A percentile compares a stretch with the other conserved stretches of the same genome.
Conservation (phyloP, 2,888 invertebrate species). For the Acanthosepion lycidas region DNA sequence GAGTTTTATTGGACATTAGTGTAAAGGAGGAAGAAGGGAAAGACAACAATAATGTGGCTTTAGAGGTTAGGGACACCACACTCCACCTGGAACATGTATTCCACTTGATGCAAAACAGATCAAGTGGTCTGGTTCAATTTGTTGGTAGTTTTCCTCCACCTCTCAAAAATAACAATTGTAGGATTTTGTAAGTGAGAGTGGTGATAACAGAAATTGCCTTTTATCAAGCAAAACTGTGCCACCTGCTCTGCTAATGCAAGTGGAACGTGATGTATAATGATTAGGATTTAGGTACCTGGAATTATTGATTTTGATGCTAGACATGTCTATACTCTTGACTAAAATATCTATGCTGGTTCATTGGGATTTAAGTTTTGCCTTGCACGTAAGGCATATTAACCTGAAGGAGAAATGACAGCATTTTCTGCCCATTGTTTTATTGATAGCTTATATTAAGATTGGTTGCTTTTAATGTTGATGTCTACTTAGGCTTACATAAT, state of each 20-base stretch:
- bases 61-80: neutral
- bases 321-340: neutral
- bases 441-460: too few species aligned
- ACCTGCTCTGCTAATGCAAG: neutral
- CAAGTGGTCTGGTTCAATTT: neutral
- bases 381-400: neutral
- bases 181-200: neutral
- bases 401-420: neutral
- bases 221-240: neutral
- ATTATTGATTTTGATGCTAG: neutral
- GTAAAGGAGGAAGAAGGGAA: neutral
- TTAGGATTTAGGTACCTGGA: neutral
- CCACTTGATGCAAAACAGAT: neutral
- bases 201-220: neutral
- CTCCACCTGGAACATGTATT: neutral
- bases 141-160: neutral
- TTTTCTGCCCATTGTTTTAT: neutral
- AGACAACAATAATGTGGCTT: neutral
- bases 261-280: neutral
- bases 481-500: too few species aligned
- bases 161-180: neutral
- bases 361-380: too few species aligned
- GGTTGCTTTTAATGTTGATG: too few species aligned
- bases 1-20: neutral
- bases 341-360: too few species aligned